Evolutionary conservation across 2,888 invertebrate species (phyloP).

Genomic region (Scaptomyza polygonia): DNA sequence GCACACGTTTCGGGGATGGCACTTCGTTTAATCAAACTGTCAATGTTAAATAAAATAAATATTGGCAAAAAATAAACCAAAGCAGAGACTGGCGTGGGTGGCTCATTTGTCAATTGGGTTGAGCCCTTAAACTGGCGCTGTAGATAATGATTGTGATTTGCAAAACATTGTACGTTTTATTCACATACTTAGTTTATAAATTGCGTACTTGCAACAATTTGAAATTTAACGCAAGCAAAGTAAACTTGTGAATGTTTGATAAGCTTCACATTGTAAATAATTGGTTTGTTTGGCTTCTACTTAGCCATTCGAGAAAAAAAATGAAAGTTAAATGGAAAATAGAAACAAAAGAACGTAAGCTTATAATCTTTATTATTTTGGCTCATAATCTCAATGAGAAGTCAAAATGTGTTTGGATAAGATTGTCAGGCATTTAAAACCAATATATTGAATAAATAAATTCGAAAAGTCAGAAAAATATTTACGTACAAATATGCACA

Average conservation of each 20-base stretch:
- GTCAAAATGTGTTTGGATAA: conserved; percentile 43
- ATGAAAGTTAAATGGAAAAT: conserved; percentile 20
- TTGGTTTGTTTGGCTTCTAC: conserved; percentile 41
- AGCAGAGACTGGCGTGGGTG: conserved; percentile 2
- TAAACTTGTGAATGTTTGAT: conserved; percentile 42
- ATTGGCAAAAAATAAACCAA: conserved; percentile 42
- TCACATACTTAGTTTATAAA: conserved; percentile 24
- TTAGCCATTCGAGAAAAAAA: conserved; percentile 27
- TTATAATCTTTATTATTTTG: conserved; percentile 21
- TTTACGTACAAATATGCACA: conserved; percentile 2
- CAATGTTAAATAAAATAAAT: conserved; percentile 69
- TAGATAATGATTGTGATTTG: conserved; percentile 75
- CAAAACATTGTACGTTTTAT: conserved; percentile 29
- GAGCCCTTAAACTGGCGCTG: conserved; percentile 73
- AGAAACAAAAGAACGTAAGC: conserved; percentile 14
- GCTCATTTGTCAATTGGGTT: conserved; percentile 65
- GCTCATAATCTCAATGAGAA: conserved; percentile 34
- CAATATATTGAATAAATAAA: conserved; percentile 8
- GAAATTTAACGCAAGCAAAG: conserved; percentile 59
- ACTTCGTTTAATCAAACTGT: conserved; percentile 45
- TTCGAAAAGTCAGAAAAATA: background rate
- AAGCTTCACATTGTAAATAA: conserved; percentile 49
- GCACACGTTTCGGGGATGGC: conserved; percentile 12
- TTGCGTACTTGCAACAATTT: conserved; percentile 45
- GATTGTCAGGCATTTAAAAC: conserved; percentile 64